phyloP scores from a whole-genome alignment of 2,797 vertebrate genomes.

The Catharus ustulatus region DNA sequence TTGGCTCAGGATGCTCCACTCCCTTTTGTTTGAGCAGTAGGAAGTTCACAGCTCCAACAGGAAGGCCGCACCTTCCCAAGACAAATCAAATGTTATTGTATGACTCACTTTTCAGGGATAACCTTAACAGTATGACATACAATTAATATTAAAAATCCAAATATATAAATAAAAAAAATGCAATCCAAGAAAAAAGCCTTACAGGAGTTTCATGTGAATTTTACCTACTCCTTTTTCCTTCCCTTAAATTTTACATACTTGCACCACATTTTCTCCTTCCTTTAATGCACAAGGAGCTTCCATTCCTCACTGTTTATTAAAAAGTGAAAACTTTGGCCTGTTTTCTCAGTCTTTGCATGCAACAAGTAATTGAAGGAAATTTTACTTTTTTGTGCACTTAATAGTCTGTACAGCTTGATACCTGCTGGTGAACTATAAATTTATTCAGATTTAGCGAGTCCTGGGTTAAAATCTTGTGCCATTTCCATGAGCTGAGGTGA shows the following conservation, averaged over 20 bases:
- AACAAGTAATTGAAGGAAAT: not conserved
- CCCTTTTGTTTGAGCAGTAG: constrained; percentile 42
- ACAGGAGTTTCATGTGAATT: not conserved
- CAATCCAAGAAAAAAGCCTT: rapidly evolving
- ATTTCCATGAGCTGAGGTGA: not conserved
- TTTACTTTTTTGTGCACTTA: not conserved
- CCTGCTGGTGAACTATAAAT: not conserved
- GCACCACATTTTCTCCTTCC: not conserved
- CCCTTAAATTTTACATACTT: not conserved
- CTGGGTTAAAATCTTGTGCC: not conserved
- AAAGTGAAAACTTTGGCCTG: not conserved
- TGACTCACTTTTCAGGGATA: constrained; percentile 40
- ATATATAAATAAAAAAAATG: too few relatives aligned
- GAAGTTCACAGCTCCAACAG: constrained; percentile 48
- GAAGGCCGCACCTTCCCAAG: constrained; percentile 47
- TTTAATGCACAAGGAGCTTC: not conserved
- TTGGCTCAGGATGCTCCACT: constrained; percentile 46
- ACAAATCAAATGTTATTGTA: constrained; percentile 31
- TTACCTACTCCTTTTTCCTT: not conserved
- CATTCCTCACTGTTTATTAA: not conserved
- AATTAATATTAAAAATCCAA: not conserved
- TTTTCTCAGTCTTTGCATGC: not conserved
- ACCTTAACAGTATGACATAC: not conserved
- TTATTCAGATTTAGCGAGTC: not conserved
- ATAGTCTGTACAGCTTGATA: not conserved